Evolutionary conservation across 35 echinoderm and acorn worm genomes (phyloP).

Genomic region (Acanthaster planci): DNA sequence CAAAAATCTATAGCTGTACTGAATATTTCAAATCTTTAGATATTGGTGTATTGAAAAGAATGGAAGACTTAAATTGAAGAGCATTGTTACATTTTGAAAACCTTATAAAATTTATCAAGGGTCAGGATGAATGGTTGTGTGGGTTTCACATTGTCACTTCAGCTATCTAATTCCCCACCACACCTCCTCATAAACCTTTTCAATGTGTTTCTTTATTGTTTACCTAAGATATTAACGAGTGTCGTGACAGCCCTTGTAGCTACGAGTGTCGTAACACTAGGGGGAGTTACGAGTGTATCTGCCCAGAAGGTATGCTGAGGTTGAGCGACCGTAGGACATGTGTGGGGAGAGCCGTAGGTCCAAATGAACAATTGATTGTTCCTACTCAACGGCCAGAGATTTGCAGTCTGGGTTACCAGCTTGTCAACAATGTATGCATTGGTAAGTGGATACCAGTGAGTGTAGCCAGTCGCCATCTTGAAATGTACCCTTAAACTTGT

Average conservation of each 20-base stretch:
- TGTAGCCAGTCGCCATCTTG: background rate
- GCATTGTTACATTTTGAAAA: too few species aligned
- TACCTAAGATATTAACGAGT: conserved; percentile 86
- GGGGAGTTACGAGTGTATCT: conserved; percentile 82
- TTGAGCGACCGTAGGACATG: conserved; percentile 63
- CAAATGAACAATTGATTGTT: background rate
- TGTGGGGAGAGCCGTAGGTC: background rate
- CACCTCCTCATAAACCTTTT: too few species aligned
- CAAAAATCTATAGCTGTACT: too few species aligned
- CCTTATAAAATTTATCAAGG: background rate
- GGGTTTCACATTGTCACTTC: background rate
- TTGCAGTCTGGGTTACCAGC: conserved; percentile 28
- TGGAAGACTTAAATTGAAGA: too few species aligned
- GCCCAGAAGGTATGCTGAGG: conserved; percentile 46
- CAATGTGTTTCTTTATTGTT: background rate
- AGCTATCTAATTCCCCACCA: background rate
- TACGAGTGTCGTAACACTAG: conserved; percentile 59
- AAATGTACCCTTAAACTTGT: too few species aligned
- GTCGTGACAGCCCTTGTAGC: conserved; percentile 27
- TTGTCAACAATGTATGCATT: conserved; percentile 31
- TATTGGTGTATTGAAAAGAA: too few species aligned
- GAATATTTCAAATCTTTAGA: too few species aligned
- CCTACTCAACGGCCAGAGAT: background rate
- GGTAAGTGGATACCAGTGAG: conserved; percentile 27
- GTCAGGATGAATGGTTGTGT: background rate